A percentile compares a stretch with the other conserved stretches of the same genome.
These are phyloP conservation scores for Antheraea yamamai DNA, from an alignment of 2,888 invertebrate genomes.

Conservation along the genomic window DNA sequence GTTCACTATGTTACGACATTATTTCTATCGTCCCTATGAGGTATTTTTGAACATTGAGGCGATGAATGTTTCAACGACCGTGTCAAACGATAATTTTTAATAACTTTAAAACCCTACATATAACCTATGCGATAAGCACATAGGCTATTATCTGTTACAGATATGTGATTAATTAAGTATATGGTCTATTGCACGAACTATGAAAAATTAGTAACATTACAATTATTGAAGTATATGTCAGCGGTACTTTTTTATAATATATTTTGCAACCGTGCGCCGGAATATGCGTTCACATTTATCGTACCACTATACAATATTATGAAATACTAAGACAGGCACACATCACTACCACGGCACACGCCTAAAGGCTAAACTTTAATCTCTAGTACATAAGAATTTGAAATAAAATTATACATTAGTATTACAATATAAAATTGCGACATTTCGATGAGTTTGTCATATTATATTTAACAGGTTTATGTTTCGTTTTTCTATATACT, in stretches of 20 bases:
- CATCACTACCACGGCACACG: slow-evolving; percentile 63
- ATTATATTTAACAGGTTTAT: neutral
- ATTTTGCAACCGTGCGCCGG: neutral
- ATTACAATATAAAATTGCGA: neutral
- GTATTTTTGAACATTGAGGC: neutral
- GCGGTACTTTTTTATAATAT: neutral
- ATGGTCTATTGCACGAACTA: neutral
- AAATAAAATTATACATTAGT: neutral
- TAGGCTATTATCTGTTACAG: too few species aligned
- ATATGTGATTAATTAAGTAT: too few species aligned
- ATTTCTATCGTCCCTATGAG: neutral
- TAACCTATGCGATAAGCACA: too few species aligned
- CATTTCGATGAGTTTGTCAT: neutral
- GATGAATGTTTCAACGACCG: neutral
- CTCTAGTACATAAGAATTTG: neutral
- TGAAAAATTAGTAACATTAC: neutral
- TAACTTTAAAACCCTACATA: too few species aligned
- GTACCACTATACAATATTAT: neutral
- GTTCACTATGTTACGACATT: too few species aligned
- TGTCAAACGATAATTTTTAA: too few species aligned
- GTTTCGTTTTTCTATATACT: neutral
- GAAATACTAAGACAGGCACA: slow-evolving; percentile 59
- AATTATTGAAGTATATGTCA: too few species aligned
- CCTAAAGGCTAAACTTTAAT: slow-evolving; percentile 58
- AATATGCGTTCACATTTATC: neutral